A percentile compares a stretch with the other conserved stretches of the same genome.
Evolutionary conservation across 2,888 invertebrate species (phyloP).

Genomic region (Dicyrtomina minuta): DNA sequence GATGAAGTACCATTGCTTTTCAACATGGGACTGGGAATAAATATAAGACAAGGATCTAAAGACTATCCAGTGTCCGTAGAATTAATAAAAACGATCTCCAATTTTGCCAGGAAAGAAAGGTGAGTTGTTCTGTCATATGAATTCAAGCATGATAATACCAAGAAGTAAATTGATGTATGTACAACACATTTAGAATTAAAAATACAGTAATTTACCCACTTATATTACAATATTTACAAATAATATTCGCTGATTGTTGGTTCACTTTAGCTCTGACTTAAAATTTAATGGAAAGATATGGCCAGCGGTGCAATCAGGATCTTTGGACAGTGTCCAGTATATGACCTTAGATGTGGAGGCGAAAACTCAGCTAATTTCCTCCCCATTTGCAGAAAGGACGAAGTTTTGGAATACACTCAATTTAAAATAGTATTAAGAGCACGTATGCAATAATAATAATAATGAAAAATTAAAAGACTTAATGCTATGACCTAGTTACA

Average conservation of each 20-base stretch:
- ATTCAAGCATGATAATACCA: too few relatives aligned
- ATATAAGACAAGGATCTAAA: not conserved
- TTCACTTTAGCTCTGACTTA: not conserved
- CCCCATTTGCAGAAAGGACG: not conserved
- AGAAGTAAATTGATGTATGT: too few relatives aligned
- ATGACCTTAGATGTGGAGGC: not conserved
- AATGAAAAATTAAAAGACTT: too few relatives aligned
- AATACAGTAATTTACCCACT: too few relatives aligned
- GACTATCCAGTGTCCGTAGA: not conserved
- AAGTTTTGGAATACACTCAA: slow-evolving; percentile 2
- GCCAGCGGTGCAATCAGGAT: not conserved
- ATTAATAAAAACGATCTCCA: not conserved
- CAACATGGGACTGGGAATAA: not conserved
- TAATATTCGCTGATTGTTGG: not conserved
- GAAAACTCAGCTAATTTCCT: not conserved
- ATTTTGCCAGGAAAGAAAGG: not conserved
- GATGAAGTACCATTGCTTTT: not conserved
- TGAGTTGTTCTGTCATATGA: too few relatives aligned
- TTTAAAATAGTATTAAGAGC: too few relatives aligned
- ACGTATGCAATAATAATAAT: too few relatives aligned
- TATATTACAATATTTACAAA: not conserved
- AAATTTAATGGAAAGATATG: not conserved
- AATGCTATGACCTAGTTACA: too few relatives aligned
- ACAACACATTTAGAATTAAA: too few relatives aligned
- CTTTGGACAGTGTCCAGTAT: not conserved